phyloP scores from a whole-genome alignment of 2,797 vertebrate species.

The Acanthurus leucopareius region DNA sequence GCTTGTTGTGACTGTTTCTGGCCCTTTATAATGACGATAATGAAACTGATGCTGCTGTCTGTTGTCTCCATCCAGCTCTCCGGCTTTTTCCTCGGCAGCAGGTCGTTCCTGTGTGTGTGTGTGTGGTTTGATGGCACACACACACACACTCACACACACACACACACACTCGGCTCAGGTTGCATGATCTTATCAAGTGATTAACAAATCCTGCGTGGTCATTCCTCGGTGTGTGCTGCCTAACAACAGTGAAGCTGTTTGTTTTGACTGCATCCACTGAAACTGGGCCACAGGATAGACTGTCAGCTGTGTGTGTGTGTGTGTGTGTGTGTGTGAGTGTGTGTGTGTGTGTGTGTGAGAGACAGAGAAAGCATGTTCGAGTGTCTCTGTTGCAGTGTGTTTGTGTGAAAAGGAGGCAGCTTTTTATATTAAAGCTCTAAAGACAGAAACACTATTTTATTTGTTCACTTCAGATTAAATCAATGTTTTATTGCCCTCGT shows the following conservation, averaged over 20 bases:
- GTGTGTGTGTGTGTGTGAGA: slow-evolving; percentile 18
- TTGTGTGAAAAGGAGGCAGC: neutral
- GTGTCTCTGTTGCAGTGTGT: neutral
- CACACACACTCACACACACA: neutral
- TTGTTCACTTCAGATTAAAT: neutral
- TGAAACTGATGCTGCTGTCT: neutral
- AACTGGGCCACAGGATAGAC: slow-evolving; percentile 47
- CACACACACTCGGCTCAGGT: slow-evolving; percentile 63
- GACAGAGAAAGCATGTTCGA: neutral
- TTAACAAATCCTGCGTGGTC: slow-evolving; percentile 64
- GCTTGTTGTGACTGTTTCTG: no score
- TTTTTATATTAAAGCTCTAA: slow-evolving; percentile 11
- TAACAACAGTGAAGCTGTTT: slow-evolving; percentile 68
- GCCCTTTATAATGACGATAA: no score
- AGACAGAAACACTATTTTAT: neutral
- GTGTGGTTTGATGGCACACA: slow-evolving; percentile 27
- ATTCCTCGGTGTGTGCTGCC: slow-evolving; percentile 64
- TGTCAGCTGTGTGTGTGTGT: slow-evolving; percentile 27
- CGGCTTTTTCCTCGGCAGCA: slow-evolving; percentile 22
- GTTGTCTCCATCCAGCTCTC: slow-evolving; percentile 18
- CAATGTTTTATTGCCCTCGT: no score
- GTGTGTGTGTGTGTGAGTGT: slow-evolving; percentile 17
- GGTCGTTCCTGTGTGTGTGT: slow-evolving; percentile 9
- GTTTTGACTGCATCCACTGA: slow-evolving; percentile 58
- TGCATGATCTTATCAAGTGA: slow-evolving; percentile 70